Evolutionary conservation across 2,113 vertebrate genomes (phyloP), one percentile per base, ranked within the genome.

Genomic region (Isichthys henryi): DNA sequence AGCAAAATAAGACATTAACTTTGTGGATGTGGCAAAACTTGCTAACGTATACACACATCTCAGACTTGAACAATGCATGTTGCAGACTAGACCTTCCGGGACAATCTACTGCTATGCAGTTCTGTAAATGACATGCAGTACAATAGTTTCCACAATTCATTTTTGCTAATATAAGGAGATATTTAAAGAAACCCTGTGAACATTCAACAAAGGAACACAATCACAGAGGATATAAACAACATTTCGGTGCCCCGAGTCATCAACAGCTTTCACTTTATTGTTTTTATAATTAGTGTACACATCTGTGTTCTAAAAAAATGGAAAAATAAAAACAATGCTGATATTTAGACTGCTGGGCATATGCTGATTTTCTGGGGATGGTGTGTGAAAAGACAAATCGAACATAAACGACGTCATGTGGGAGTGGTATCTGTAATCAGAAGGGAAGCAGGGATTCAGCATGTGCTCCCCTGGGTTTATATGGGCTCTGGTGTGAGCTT

Each of bases 401-500:
- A 84, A 43, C 19, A 10, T 46, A 46, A 84, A 49, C 6, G 27
- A 45, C 2, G 17, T 46, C 1, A 4, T 11, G 82, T 91, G 92
- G 93, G 92, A 91, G 90, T 89, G 92, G n/a, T n/a, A 7, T 70
- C 90, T 92, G 92, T 91, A 43, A 92, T 91, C 89, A 91, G 92
- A 91, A 88, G 92, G 93, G 93, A 90, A 58, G 91, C 66, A 89
- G 39, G 86, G 90, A 91, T 89, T 92, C 92, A 90, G 90, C 89
- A 89, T 77, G 35, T 39, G 91, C 88, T 89, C 45, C 3, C 23
- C 43, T 13, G 45, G 45, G 90, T 89, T 93, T 95, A 99, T 94
- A 99, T 98, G 93, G 98, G 98, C 93, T 99, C 98, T 0, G 98
- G 98, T 94, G 99, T 99, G 93, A 99, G 98, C 95, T 98, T 99